Evolutionary conservation across 2,113 vertebrate species (phyloP).

Genomic region (Australoheros scitulus): DNA sequence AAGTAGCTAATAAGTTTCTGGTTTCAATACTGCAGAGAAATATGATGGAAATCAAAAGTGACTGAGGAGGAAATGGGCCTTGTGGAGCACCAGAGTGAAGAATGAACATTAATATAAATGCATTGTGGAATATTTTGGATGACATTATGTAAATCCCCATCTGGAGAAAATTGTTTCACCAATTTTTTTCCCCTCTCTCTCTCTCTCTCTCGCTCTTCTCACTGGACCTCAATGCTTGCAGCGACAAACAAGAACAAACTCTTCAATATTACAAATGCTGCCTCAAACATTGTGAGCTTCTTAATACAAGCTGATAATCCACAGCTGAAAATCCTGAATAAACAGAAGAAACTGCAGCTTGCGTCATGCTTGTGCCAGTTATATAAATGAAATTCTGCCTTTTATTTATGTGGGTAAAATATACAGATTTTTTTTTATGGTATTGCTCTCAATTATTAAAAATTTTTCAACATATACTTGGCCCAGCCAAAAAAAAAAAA

Average conservation of each 20-base stretch:
- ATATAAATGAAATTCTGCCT: not conserved
- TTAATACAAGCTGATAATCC: constrained; percentile 41
- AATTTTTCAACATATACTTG: too few relatives aligned
- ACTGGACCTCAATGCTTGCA: not conserved
- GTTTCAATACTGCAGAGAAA: constrained; percentile 25
- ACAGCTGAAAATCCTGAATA: constrained; percentile 11
- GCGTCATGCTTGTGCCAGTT: constrained; percentile 3
- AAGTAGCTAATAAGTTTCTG: constrained; percentile 40
- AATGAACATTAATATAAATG: constrained; percentile 22
- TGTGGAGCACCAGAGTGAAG: not conserved
- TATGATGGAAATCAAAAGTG: constrained; percentile 47
- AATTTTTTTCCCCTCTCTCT: not conserved
- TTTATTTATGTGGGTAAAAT: not conserved
- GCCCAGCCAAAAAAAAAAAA: not conserved
- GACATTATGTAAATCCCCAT: constrained; percentile 24
- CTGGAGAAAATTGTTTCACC: constrained; percentile 18
- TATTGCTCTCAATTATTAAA: not conserved
- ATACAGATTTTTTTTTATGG: not conserved
- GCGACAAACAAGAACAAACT: constrained; percentile 5
- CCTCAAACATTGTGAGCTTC: constrained; percentile 19
- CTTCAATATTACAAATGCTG: constrained; percentile 14
- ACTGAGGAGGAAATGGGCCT: constrained; percentile 36
- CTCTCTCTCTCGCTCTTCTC: not conserved
- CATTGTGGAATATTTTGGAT: constrained; percentile 9
- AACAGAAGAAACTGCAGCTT: constrained; percentile 6